These are phyloP conservation scores for Sorex maritimensis DNA, from an alignment of 2,797 vertebrate species.

Conservation along the genomic window DNA sequence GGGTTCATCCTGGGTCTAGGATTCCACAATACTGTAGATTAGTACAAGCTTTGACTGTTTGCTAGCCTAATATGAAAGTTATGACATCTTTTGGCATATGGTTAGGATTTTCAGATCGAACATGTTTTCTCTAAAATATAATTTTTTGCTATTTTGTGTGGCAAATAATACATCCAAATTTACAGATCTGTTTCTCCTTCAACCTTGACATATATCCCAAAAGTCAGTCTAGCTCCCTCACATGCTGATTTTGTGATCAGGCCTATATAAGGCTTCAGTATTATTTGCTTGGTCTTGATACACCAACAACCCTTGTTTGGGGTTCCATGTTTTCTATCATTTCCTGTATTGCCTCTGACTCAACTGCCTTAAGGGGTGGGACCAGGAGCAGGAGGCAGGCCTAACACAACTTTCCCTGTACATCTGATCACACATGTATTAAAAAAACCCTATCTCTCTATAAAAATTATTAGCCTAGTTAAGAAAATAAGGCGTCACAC, in stretches of 20 bases:
- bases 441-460: neutral
- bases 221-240: neutral
- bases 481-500: neutral
- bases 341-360: neutral
- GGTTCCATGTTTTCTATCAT: neutral
- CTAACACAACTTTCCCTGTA: slow-evolving; percentile 4
- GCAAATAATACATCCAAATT: neutral
- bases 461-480: neutral
- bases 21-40: neutral
- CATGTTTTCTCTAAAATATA: neutral
- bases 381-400: too few species aligned
- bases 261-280: neutral
- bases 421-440: neutral
- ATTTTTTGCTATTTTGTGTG: neutral
- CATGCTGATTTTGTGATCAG: neutral
- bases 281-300: neutral
- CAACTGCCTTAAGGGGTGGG: neutral
- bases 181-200: neutral
- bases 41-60: neutral
- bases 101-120: neutral
- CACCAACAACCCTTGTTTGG: neutral
- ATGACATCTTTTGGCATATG: neutral
- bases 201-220: neutral
- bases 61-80: neutral
- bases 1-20: neutral